Evolutionary conservation across 1,140 invertebrate species (phyloP).

Genomic region (Drosophila tristis): DNA sequence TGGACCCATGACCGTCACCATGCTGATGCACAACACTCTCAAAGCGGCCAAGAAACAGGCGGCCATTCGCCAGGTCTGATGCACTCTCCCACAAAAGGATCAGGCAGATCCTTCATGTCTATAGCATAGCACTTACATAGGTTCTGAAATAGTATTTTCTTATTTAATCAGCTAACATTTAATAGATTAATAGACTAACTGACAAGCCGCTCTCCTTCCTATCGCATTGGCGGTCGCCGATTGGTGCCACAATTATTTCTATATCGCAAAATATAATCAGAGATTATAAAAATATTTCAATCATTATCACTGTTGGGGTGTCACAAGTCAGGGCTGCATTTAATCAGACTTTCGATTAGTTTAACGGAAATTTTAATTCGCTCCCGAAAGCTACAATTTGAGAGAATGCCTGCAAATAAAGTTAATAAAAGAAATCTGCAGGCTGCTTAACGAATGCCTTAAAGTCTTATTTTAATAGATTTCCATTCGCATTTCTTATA

Average conservation of each 20-base stretch:
- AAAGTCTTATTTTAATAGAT: too few relatives aligned
- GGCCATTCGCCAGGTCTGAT: background rate
- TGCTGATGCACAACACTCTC: constrained; percentile 94
- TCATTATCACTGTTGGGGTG: too few relatives aligned
- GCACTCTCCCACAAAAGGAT: background rate
- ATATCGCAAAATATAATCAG: constrained; percentile 15
- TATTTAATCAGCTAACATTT: constrained; percentile 52
- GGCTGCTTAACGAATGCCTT: too few relatives aligned
- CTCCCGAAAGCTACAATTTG: too few relatives aligned
- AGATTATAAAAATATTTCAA: constrained; percentile 6
- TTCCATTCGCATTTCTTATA: constrained; percentile 20
- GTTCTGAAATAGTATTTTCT: constrained; percentile 60
- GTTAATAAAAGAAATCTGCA: too few relatives aligned
- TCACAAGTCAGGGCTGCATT: too few relatives aligned
- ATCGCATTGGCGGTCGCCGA: constrained; percentile 8
- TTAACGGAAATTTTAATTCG: too few relatives aligned
- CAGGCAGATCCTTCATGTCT: background rate
- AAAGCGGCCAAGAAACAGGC: constrained; percentile 86
- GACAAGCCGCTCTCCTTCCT: constrained; percentile 6
- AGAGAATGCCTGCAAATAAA: too few relatives aligned
- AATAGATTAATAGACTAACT: constrained; percentile 32
- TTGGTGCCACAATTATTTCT: constrained; percentile 2
- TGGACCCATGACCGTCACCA: constrained; percentile 95
- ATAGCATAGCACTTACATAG: too few relatives aligned
- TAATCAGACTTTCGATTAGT: too few relatives aligned